Evolutionary conservation across 1,140 invertebrate species (phyloP), one percentile per base, ranked within the genome.

Genomic region (Zaprionus taronus): DNA sequence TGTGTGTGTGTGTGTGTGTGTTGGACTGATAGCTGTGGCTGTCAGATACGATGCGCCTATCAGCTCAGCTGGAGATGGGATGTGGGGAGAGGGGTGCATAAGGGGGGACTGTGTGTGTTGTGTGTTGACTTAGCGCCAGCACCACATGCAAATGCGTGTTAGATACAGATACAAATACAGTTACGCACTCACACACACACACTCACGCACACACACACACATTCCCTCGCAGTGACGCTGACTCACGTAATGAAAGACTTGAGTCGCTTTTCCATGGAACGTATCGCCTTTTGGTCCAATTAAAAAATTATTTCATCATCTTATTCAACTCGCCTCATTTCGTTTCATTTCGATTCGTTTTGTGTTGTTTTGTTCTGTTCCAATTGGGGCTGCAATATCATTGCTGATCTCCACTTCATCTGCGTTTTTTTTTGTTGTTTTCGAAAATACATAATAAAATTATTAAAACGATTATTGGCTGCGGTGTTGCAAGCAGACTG

Each of bases 301-400:
- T 77, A 64, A 77, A 70, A 58, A 55, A 24, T 60, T 60, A 75
- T 69, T 84, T 84, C 78, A 81, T 78, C 77, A 81, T 72, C 41
- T 66, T 55, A 24, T 67, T 58, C 67, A 68, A 81, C 15, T 64
- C 34, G 68, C 22, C 47, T 51, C 41, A 47, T 47, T 47, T 47
- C 41, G 41, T 15, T 41, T 41, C 38, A 5, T 41, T 47, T 20
- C 55, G 53, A n/a, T 69, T 53, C 28, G 15, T 17, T 47, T 2
- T 49, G 62, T 38, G 66, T 71, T 66, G 1, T 53, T 38, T 67
- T 22, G 26, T 26, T 70, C 49, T 44, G n/a, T 28, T 17, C 15
- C 41, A 47, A 47, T 47, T 47, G 41, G 41, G 41, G 41, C 6
- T 17, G n/a, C n/a, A 47, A 47, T 47, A 17, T 47, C 41, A 7